phyloP scores from a whole-genome alignment of 2,113 vertebrate species.

The Panthera uncia region DNA sequence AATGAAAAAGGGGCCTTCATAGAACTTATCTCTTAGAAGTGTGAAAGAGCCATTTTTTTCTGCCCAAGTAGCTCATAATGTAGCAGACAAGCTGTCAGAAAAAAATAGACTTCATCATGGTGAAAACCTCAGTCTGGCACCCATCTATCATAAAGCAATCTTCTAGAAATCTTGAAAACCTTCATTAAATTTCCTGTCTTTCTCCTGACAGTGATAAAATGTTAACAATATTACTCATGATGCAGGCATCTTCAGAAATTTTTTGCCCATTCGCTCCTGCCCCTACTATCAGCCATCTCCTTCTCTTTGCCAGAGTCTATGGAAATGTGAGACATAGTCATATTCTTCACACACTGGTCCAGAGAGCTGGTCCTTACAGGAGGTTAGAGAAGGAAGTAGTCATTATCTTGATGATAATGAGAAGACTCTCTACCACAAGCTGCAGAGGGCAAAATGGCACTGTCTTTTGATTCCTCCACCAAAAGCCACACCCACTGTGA shows the following conservation, averaged over 20 bases:
- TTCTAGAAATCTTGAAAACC: conserved; percentile 72
- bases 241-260: conserved; percentile 66
- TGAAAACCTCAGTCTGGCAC: conserved; percentile 59
- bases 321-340: not conserved
- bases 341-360: not conserved
- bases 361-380: not conserved
- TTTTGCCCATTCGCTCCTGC: conserved; percentile 20
- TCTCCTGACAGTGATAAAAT: conserved; percentile 73
- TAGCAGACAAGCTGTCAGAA: conserved; percentile 65
- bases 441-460: not conserved
- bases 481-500: not conserved
- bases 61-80: conserved; percentile 68
- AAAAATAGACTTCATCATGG: conserved; percentile 69
- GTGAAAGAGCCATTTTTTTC: conserved; percentile 56
- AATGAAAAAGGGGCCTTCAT: conserved; percentile 57
- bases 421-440: not conserved
- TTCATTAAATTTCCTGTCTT: conserved; percentile 76
- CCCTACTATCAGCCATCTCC: not conserved
- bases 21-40: conserved; percentile 47
- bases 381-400: not conserved
- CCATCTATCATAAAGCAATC: conserved; percentile 74
- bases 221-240: conserved; percentile 63
- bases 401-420: not conserved
- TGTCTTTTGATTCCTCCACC: not conserved
- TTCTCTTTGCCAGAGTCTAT: conserved; percentile 33